Conservation (phyloP, 2,888 invertebrate genomes). For the Xanthia togata region DNA sequence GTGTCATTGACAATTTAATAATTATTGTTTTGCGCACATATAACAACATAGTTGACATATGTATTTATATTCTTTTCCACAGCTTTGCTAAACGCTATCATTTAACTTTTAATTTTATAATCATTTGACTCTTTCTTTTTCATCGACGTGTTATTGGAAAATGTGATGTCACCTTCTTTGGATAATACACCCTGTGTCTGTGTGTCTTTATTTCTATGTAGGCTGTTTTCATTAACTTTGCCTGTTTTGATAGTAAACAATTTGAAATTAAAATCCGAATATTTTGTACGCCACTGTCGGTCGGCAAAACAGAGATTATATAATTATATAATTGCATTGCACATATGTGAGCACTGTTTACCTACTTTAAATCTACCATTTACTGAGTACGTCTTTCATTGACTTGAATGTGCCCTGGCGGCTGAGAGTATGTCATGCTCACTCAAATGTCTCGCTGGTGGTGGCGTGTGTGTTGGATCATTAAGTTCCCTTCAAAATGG, state of each 20-base stretch:
- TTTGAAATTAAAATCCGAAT: background rate
- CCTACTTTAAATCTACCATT: too few relatives aligned
- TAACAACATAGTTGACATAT: background rate
- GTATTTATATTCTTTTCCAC: background rate
- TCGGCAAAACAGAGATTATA: background rate
- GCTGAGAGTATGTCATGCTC: too few relatives aligned
- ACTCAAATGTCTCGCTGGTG: too few relatives aligned
- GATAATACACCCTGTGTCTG: background rate
- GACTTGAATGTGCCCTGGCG: too few relatives aligned
- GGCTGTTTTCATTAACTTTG: background rate
- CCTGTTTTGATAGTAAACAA: background rate
- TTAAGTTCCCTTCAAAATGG: too few relatives aligned
- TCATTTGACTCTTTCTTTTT: background rate
- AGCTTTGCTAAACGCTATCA: background rate
- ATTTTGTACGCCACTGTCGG: background rate
- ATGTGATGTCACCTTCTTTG: background rate
- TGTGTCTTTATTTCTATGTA: background rate
- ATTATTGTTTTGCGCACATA: constrained; percentile 12
- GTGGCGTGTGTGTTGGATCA: too few relatives aligned
- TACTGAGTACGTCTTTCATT: too few relatives aligned
- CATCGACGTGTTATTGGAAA: background rate
- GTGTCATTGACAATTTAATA: constrained; percentile 66
- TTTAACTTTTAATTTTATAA: background rate
- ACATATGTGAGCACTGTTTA: too few relatives aligned
- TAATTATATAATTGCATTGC: too few relatives aligned